phyloP scores from a whole-genome alignment of 23 tunicate species.

The Botrylloides violaceus region DNA sequence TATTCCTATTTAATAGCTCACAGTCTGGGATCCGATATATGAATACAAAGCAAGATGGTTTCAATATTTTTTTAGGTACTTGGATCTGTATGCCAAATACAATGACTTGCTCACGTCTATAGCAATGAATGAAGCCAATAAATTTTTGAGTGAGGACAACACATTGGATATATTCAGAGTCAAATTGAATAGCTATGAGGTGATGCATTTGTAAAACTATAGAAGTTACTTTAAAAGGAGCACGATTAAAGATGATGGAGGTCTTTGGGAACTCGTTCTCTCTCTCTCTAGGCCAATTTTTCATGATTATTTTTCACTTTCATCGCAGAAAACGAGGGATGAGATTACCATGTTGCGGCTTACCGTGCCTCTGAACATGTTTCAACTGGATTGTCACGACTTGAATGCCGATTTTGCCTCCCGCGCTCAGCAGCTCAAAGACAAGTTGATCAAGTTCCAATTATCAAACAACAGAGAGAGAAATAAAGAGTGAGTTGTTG shows the following conservation, averaged over 20 bases:
- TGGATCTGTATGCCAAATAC: conserved; percentile 61
- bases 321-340: conserved; percentile 49
- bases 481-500: conserved; percentile 54
- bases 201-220: not conserved
- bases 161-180: conserved; percentile 40
- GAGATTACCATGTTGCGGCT: conserved; percentile 42
- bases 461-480: conserved; percentile 61
- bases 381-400: conserved; percentile 67
- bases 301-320: too few relatives aligned
- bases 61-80: conserved; percentile 25
- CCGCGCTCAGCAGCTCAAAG: conserved; percentile 66
- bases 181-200: conserved; percentile 66
- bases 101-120: conserved; percentile 50
- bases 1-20: not conserved
- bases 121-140: conserved; percentile 61
- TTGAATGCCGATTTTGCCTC: conserved; percentile 61
- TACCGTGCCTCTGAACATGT: conserved; percentile 64
- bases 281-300: too few relatives aligned
- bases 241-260: not conserved
- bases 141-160: conserved; percentile 66
- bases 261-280: too few relatives aligned
- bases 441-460: conserved; percentile 50
- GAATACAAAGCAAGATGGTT: too few relatives aligned
- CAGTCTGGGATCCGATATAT: too few relatives aligned
- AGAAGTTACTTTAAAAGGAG: not conserved